Conservation (phyloP, 1,140 invertebrate genomes). For the Littorina saxatilis region DNA sequence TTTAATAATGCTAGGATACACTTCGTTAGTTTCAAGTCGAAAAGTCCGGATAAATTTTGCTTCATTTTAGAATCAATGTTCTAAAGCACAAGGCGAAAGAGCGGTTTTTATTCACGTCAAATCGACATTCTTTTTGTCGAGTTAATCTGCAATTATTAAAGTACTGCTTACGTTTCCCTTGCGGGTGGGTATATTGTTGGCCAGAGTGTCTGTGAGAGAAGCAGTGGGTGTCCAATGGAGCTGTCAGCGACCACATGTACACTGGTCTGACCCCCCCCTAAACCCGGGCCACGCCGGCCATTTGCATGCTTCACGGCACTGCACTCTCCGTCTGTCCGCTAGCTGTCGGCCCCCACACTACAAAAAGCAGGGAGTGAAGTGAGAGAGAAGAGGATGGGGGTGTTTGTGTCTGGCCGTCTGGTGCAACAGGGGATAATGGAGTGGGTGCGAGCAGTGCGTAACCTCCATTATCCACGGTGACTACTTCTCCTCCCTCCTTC, state of each 20-base stretch:
- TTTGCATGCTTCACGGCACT: constrained; percentile 8
- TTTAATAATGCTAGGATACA: too few relatives aligned
- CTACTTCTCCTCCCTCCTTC: background rate
- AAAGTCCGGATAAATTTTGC: too few relatives aligned
- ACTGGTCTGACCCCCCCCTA: background rate
- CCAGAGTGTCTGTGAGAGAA: too few relatives aligned
- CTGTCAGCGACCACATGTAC: background rate
- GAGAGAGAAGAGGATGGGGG: background rate
- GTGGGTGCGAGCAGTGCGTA: background rate
- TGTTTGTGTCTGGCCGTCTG: background rate
- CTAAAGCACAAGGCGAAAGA: too few relatives aligned
- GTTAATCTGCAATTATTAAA: too few relatives aligned
- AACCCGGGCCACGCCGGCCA: background rate
- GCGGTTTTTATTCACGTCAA: too few relatives aligned
- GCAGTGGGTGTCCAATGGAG: too few relatives aligned
- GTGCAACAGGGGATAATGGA: constrained; percentile 5
- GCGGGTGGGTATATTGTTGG: too few relatives aligned
- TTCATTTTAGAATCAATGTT: too few relatives aligned
- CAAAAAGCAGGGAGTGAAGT: background rate
- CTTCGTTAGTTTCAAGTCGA: too few relatives aligned
- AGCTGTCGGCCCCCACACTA: background rate
- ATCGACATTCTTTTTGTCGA: too few relatives aligned
- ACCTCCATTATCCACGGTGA: background rate
- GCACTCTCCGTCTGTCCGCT: background rate
- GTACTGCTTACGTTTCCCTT: too few relatives aligned